phyloP scores from a whole-genome alignment of 2,888 invertebrate species.

The Synergus japonicus region DNA sequence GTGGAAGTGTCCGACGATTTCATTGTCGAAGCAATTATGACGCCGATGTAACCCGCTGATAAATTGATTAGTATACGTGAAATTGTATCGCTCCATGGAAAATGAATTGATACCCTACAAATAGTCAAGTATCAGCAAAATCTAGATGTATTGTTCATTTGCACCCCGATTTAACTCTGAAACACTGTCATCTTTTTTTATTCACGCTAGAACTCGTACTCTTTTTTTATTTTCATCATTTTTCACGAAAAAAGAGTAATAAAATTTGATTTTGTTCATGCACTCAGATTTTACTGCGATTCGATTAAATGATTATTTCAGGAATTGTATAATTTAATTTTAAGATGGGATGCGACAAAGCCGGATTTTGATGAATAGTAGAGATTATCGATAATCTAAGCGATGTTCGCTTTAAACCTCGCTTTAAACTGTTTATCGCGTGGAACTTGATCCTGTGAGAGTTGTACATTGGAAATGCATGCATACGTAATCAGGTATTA shows the following conservation, averaged over 20 bases:
- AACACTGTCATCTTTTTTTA: neutral
- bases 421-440: conserved; percentile 55
- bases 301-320: no score
- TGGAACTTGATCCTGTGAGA: conserved; percentile 48
- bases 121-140: neutral
- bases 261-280: neutral
- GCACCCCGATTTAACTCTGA: neutral
- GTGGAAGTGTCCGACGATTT: conserved; percentile 22
- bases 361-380: conserved; percentile 25
- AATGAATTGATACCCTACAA: neutral
- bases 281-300: no score
- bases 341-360: neutral
- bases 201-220: neutral
- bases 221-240: neutral
- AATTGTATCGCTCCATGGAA: neutral
- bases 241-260: neutral
- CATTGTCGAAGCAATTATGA: conserved; percentile 1
- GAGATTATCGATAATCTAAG: conserved; percentile 27
- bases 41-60: neutral
- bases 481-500: conserved; percentile 56
- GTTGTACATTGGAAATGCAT: conserved; percentile 43
- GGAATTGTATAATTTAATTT: neutral
- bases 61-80: neutral
- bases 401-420: conserved; percentile 3
- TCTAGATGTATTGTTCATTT: neutral